Base-by-base conservation (phyloP, 2,888 invertebrate genomes). In the Apoderus coryli region DNA sequence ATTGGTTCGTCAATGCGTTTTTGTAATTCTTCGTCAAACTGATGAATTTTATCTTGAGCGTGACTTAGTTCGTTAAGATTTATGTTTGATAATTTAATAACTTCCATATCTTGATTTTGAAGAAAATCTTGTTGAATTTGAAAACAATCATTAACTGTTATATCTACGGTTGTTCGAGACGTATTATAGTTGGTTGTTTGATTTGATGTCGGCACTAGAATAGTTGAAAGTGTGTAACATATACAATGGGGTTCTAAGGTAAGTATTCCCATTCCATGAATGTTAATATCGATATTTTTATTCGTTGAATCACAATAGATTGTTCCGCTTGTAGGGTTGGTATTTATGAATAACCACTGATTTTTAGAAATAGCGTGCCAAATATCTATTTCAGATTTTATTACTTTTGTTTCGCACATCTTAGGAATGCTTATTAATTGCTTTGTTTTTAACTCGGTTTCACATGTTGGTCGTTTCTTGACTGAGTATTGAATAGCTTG, bases 61-160 rank as follows among this genome's bases (percentile, higher is more conserved):
- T 36, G 36, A 24, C 23, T 13, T 13, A 38, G 25, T 4, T 38
- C 35, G 25, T 38, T 33, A 7, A 36, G 22, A 22, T 38, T 35
- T 3, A 38, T 7, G 22, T 35, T 32, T 15, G 27, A 13, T 5
- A 38, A 22, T 27, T 28, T 22, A n/a, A 34, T 31, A 4, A 29
- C 4, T n/a, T 31, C 24, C 29, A 28, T 35, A 15, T 37, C 24
- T 16, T 29, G 25, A n/a, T 12, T 25, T 15, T 22, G 25, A 3
- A 31, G 19, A 22, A 16, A 31, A 10, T 28, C 23, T 24, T 31
- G 34, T 24, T 34, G 25, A 12, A 13, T 4, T 19, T 14, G 13
- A 24, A 29, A 32, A 10, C 34, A 35, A 14, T 29, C 22, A 15
- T 37, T 32, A 6, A 7, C 10, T 4, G 10, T 10, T 10, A 32